Evolutionary conservation across 1,140 invertebrate species (phyloP), one percentile per base, ranked within the genome.

Genomic region (Euura lappo): DNA sequence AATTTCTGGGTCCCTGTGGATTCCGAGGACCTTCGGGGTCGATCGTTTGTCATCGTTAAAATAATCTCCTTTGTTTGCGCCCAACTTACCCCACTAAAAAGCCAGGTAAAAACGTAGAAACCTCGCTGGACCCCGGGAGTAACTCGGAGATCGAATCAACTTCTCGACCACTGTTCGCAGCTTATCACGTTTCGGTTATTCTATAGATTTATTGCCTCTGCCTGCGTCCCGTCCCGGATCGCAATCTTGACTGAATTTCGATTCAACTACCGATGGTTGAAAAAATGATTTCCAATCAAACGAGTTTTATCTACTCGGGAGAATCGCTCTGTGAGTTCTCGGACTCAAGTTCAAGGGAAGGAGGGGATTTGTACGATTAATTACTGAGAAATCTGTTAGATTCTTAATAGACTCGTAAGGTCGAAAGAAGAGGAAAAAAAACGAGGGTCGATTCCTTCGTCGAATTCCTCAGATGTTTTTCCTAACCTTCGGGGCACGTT

Each of bases 31-130:
- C 8, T 10, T 13, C 64, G 65, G 69, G 47, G 64, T 60, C 65
- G 71, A 76, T 85, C 80, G 80, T 83, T 84, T 84, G 80, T 84
- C 81, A 83, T 83, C 83, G 80, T 83, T 81, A 79, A 81, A 80
- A 80, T 81, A 81, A 83, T 83, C 78, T 76, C 69, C 71, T 77
- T 80, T 74, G 75, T 75, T 77, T 76, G 74, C 65, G 67, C 71
- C 70, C 47, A 67, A 72, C 71, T 74, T 67, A 28, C 64, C 47
- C 68, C 72, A 70, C 51, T 60, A 60, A 60, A 60, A 60, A 60
- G 51, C 8, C 51, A 60, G 51, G 51, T 60, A 60, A 60, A 60
- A 60, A 60, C 51, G 51, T 8, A n/a, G 51, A 60, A 60, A 8
- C 51, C 13, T 8, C 51, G 10, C 8, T n/a, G 13, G 51, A 60